Evolutionary conservation across 1,140 invertebrate genomes (phyloP).

Genomic region (Idris sp.): DNA sequence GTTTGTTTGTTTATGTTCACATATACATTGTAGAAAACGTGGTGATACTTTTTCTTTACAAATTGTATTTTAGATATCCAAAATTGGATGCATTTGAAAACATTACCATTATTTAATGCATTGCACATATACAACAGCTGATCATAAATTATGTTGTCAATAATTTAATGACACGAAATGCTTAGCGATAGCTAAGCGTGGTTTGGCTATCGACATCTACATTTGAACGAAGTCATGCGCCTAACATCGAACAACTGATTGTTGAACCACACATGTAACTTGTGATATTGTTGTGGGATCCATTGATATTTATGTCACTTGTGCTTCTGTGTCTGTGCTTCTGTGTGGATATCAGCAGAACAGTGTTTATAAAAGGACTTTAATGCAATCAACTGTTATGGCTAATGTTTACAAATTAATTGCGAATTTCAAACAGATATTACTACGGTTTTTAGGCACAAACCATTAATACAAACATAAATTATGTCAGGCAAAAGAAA

Average conservation of each 20-base stretch:
- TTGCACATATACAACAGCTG: neutral
- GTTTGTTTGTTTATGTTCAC: constrained; percentile 2
- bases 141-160: constrained; percentile 3
- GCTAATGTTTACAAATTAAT: constrained; percentile 16
- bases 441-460: too few relatives aligned
- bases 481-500: too few relatives aligned
- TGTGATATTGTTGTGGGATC: constrained; percentile 32
- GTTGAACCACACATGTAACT: constrained; percentile 5
- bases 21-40: neutral
- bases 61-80: too few relatives aligned
- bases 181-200: constrained; percentile 18
- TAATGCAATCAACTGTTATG: neutral
- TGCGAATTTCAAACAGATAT: too few relatives aligned
- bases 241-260: constrained; percentile 13
- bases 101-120: constrained; percentile 2
- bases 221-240: constrained; percentile 31
- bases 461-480: too few relatives aligned
- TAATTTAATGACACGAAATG: constrained; percentile 21
- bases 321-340: too few relatives aligned
- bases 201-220: constrained; percentile 16
- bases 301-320: constrained; percentile 26
- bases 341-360: constrained; percentile 6
- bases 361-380: constrained; percentile 3
- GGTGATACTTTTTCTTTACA: neutral
- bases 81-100: too few relatives aligned